Base-by-base conservation (phyloP, 2,888 invertebrate species). In the Achlya flavicornis region DNA sequence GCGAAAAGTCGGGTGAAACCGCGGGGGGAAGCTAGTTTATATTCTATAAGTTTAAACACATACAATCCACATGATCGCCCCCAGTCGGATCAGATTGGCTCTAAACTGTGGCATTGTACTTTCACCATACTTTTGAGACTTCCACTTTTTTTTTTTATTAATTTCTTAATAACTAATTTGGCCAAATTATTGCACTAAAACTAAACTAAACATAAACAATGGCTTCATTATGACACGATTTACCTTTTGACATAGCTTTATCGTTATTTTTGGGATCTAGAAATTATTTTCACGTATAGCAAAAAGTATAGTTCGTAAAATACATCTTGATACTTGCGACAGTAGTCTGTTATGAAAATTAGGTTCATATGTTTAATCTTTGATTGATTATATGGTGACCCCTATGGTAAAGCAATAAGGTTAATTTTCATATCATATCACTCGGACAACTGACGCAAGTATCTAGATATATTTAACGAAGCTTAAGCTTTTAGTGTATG, bases 151-250 rank as follows among this genome's bases (percentile, higher is more conserved):
- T 68, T 71, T 67, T 67, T 62, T 61, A 64, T 63, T 41, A 58
- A 61, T 67, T 67, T 59, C 63, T 66, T 76, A 79, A 64, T 57
- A 64, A 61, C 77, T 84, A 86, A 83, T 89, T 89, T 89, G 88
- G 88, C 87, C 79, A 79, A 80, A 76, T 77, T 87, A 89, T 89
- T 89, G 89, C 89, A 89, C 88, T 83, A 83, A 71, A 69, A 73
- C 64, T 76, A 79, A 26, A 62, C 41, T 57, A 57, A 19, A 41
- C 6, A 16, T 16, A 41, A 41, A 16, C 62, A 57, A 62, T 62
- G 62, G 62, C 57, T 41, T 19, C 16, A 48, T 38, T 66, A 67
- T 71, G 71, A 68, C 71, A 69, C 71, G 38, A 62, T 43, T 32
- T 53, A 16, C 16, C 53, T 53, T 61, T n/a, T 33, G 14, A 41